A percentile compares a stretch with the other conserved stretches of the same genome.
These are phyloP conservation scores for Rhyacichthys aspro DNA, from an alignment of 2,797 vertebrate genomes.

Conservation along the genomic window DNA sequence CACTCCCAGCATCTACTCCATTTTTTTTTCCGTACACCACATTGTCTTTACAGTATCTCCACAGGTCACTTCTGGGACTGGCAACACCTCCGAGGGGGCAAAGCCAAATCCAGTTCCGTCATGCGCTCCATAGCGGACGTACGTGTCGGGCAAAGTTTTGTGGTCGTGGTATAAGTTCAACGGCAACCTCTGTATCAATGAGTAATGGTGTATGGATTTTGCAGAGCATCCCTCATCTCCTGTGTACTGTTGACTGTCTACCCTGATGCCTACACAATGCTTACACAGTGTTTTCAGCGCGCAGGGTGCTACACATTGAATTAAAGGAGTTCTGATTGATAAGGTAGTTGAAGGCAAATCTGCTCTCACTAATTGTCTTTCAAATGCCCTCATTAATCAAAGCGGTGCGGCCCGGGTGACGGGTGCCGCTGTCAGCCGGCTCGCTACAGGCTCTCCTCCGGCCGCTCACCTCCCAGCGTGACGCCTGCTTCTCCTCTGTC, in stretches of 20 bases:
- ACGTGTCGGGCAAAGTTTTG: slow-evolving; percentile 1
- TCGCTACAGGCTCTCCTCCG: slow-evolving; percentile 80
- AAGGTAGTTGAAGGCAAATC: slow-evolving; percentile 93
- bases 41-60: too few species aligned
- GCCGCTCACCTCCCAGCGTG: slow-evolving; percentile 89
- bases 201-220: slow-evolving; percentile 46
- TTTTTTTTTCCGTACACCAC: neutral
- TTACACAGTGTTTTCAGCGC: slow-evolving; percentile 80
- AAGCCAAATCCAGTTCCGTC: slow-evolving; percentile 1
- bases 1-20: neutral
- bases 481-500: slow-evolving; percentile 81
- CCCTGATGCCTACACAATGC: slow-evolving; percentile 66
- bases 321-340: slow-evolving; percentile 94
- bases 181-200: slow-evolving; percentile 18
- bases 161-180: slow-evolving; percentile 28
- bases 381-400: slow-evolving; percentile 99
- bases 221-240: slow-evolving; percentile 34
- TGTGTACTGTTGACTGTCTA: slow-evolving; percentile 63
- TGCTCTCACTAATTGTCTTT: slow-evolving; percentile 98
- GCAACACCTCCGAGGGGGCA: neutral
- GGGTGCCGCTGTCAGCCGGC: slow-evolving; percentile 87
- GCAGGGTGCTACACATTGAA: slow-evolving; percentile 83
- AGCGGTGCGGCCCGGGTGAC: slow-evolving; percentile 81
- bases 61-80: neutral
- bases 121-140: slow-evolving; percentile 3